Base-by-base conservation (phyloP, 2,888 invertebrate species). In the Amphipoea oculea region DNA sequence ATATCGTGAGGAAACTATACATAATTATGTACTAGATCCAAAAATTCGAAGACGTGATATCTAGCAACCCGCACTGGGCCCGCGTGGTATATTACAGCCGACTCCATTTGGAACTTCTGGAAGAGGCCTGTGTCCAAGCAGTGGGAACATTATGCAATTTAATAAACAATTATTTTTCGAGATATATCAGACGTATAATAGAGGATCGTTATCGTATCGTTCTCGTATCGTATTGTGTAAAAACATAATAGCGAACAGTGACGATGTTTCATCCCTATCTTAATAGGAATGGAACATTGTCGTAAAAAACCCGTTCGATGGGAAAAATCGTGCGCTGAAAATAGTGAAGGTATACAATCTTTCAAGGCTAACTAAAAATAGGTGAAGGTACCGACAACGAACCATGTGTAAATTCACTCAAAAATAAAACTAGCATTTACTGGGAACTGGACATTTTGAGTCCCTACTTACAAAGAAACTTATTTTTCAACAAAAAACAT, bases 241-340 rank as follows among this genome's bases (percentile, higher is more conserved):
- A 73, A 60, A 29, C 20, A 40, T 54, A 29, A 73, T 36, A 73
- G 45, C 14, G 60, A 63, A 63, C 66, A 29, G 65, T 72, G 68
- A 62, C 72, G 51, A 82, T 85, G 76, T 85, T 48, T 72, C 82
- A 82, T 72, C 76, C 65, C 40, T 83, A 83, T 83, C 83, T 85
- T 82, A 86, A 85, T 86, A 82, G 82, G 40, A 69, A 76, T 82
- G 36, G 57, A 51, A 20, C 60, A 57, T 60, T 60, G 45, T 63
- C 82, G 65, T 82, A 83, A 82, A 84, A 73, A 81, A 29, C 23
- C 14, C 45, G 48, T 72, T 72, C 68, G 14, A 29, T 81, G 70
- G 66, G 45, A 66, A 82, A 65, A 71, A 72, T 23, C 48, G 62
- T 23, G 29, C 60, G 29, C 60, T 62, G 62, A 65, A 57, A 80